Percentiles rank a stretch among this genome's conserved stretches.
Conservation (phyloP, 2,113 vertebrate species). For the Campylorhamphus procurvoides region DNA sequence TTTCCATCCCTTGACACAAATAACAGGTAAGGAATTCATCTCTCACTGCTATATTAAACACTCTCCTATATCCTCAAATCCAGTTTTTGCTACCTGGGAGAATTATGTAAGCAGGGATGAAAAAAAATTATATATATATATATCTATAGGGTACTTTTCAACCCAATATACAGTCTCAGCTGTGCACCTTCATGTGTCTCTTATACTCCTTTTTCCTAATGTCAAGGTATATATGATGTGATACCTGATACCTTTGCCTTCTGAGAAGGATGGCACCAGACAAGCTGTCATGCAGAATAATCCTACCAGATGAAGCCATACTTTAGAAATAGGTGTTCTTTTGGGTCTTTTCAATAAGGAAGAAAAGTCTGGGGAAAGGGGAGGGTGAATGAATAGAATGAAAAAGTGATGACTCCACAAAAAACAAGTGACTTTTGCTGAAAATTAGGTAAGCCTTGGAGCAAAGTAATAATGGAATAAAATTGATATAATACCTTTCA, state of each 20-base stretch:
- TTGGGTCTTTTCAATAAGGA: background rate
- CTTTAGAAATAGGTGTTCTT: background rate
- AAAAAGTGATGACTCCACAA: conserved; percentile 44
- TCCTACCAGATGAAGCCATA: background rate
- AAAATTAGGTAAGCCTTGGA: conserved; percentile 40
- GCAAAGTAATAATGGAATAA: conserved; percentile 42
- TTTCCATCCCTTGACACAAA: background rate
- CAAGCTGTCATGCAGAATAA: background rate
- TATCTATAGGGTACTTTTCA: no score
- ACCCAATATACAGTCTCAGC: background rate
- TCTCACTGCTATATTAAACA: background rate
- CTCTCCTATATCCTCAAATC: background rate
- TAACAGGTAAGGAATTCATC: background rate
- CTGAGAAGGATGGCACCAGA: background rate
- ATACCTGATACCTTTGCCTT: background rate
- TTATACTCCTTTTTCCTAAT: background rate
- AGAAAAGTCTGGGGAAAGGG: background rate
- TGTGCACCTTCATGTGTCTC: background rate
- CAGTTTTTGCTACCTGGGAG: background rate
- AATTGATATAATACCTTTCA: conserved; percentile 62
- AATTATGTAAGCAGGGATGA: background rate
- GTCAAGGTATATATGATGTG: background rate
- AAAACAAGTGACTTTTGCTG: conserved; percentile 12
- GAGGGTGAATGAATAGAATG: background rate
- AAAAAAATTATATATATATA: background rate